Evolutionary conservation across 1,140 invertebrate species (phyloP).

Genomic region (Epicauta chinensis): DNA sequence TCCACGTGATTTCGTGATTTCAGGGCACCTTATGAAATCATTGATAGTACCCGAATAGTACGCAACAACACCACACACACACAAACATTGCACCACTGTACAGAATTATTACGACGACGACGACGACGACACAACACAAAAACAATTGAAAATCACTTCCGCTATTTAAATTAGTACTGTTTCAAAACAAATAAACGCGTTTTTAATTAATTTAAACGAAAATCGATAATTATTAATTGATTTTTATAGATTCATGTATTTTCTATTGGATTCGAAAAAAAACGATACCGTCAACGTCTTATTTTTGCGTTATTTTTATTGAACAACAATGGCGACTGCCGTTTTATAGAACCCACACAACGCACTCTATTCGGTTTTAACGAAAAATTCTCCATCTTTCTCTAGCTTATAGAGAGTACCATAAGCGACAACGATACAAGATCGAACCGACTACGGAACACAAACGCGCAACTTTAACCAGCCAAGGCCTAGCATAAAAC

Average conservation of each 20-base stretch:
- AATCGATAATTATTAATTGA: no score
- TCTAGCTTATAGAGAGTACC: no score
- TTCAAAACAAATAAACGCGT: no score
- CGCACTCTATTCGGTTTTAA: constrained; percentile 32
- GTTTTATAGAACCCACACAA: constrained; percentile 37
- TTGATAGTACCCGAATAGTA: no score
- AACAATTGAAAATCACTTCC: background rate
- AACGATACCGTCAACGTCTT: background rate
- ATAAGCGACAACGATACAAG: constrained; percentile 10
- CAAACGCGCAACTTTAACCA: constrained; percentile 27
- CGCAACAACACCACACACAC: background rate
- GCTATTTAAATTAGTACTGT: no score
- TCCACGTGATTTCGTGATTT: no score
- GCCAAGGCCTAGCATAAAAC: constrained; percentile 19
- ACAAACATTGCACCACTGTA: constrained; percentile 37
- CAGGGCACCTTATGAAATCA: background rate
- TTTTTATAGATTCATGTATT: no score
- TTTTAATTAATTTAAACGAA: no score
- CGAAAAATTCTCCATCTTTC: no score
- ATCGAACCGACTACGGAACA: constrained; percentile 29
- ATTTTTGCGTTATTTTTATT: constrained; percentile 29
- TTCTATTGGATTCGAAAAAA: no score
- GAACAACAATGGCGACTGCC: constrained; percentile 40
- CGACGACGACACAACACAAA: background rate
- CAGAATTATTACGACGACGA: constrained; percentile 26